phyloP scores from a whole-genome alignment of 2,888 invertebrate genomes.

The Lottia scabra region DNA sequence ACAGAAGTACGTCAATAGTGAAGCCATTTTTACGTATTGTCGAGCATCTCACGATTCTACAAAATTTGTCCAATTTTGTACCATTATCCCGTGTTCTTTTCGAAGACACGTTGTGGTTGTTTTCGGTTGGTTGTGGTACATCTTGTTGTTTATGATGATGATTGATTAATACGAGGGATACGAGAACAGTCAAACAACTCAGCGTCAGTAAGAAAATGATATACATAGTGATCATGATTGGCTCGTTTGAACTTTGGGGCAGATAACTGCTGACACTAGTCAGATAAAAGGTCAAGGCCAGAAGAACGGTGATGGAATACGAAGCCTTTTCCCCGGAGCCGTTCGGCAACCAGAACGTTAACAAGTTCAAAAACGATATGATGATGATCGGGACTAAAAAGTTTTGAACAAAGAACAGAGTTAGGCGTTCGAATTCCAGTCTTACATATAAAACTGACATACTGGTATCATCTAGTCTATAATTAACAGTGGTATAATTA shows the following conservation, averaged over 20 bases:
- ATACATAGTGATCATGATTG: background rate
- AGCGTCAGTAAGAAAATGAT: background rate
- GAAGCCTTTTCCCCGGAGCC: background rate
- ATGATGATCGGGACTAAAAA: background rate
- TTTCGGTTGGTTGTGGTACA: background rate
- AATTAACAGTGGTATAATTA: background rate
- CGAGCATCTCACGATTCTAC: background rate
- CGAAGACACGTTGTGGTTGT: background rate
- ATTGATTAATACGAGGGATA: background rate
- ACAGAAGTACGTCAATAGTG: background rate
- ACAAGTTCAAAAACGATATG: background rate
- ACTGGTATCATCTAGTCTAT: background rate
- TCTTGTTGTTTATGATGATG: background rate
- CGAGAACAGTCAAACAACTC: background rate
- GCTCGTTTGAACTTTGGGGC: background rate
- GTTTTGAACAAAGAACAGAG: background rate
- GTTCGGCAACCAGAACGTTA: background rate
- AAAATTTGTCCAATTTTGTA: background rate
- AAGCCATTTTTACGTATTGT: background rate
- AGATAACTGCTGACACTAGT: background rate
- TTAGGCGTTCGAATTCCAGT: background rate
- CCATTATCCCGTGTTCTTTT: background rate
- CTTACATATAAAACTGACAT: background rate
- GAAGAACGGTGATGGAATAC: background rate
- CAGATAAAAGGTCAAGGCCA: background rate